phyloP scores from a whole-genome alignment of 2,888 invertebrate genomes.

The Drosophila atripex region DNA sequence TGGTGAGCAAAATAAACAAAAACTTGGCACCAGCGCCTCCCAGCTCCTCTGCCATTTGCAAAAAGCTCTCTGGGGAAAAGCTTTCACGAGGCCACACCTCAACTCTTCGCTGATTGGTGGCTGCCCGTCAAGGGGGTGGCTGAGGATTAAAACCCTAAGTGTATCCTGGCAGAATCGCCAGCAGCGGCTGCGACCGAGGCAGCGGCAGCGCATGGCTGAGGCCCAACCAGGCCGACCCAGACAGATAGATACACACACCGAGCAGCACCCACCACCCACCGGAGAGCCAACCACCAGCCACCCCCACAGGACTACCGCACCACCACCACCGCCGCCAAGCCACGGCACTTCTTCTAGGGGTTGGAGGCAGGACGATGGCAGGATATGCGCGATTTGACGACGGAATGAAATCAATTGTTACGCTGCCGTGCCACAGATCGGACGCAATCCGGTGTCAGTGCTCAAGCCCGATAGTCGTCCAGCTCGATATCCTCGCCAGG shows the following conservation, averaged over 20 bases:
- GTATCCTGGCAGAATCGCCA: conserved; percentile 69
- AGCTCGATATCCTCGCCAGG: conserved; percentile 10
- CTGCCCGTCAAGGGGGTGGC: conserved; percentile 80
- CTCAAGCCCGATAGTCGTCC: conserved; percentile 47
- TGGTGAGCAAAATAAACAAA: neutral
- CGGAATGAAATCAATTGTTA: conserved; percentile 84
- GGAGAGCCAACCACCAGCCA: conserved; percentile 46
- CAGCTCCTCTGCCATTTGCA: conserved; percentile 29
- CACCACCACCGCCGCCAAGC: conserved; percentile 16
- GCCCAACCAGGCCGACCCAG: conserved; percentile 30
- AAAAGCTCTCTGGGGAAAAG: conserved; percentile 23
- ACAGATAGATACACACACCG: conserved; percentile 50
- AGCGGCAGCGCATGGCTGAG: conserved; percentile 49
- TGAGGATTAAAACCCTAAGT: conserved; percentile 80
- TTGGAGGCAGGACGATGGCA: conserved; percentile 61
- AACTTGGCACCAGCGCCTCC: neutral
- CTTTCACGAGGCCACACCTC: conserved; percentile 79
- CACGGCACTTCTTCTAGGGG: conserved; percentile 37
- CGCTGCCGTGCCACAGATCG: conserved; percentile 84
- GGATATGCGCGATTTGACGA: conserved; percentile 83
- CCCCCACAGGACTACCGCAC: conserved; percentile 35
- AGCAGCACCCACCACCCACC: conserved; percentile 41
- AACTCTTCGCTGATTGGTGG: conserved; percentile 82
- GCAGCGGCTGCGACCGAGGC: conserved; percentile 48
- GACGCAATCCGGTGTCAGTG: conserved; percentile 83